Base-by-base conservation (phyloP, 2,888 invertebrate species). In the Volucella inanis region DNA sequence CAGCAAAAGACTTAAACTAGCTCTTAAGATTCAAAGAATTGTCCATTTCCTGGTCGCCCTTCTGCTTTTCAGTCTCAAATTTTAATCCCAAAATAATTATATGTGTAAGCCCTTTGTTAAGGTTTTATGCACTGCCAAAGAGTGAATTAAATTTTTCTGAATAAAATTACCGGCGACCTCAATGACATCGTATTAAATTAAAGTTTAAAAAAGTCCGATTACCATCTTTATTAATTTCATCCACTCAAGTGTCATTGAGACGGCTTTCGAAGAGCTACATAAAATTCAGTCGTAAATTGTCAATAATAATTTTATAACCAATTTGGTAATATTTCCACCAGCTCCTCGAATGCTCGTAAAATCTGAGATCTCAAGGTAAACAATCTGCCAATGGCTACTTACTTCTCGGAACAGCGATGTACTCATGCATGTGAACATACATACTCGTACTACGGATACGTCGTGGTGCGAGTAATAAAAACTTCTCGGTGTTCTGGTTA, bases 331-430 rank as follows among this genome's bases (percentile, higher is more conserved):
- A 47, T 45, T 61, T 67, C 61, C 55, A 18, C 12, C 38, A 78
- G 50, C 55, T 75, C 49, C 52, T 54, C 71, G 55, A 62, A 75
- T 12, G 11, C 18, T 10, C 64, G 67, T 84, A 75, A 84, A 79
- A 43, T 15, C 12, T 31, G n/a, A 39, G 22, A 65, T 43, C 1
- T 11, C 43, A 74, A 62, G 62, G 55, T 74, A 45, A 72, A 79
- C 83, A 68, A 47, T 38, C 22, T 31, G 59, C 57, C 15, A 18
- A n/a, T 12, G 22, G 22, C 43, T 9, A 31, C 55, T 39, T 38
- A 31, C n/a, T 71, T 12, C 38, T n/a, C 49, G n/a, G 12, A 50
- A 12, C 57, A 47, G 41, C 52, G 77, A 31, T 55, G 70, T 9
- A 64, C n/a, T 84, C 65, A 54, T 18, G 31, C 54, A 49, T 2